These are phyloP conservation scores for Semnopithecus entellus DNA, from an alignment of 2,113 vertebrate genomes.

Conservation along the genomic window DNA sequence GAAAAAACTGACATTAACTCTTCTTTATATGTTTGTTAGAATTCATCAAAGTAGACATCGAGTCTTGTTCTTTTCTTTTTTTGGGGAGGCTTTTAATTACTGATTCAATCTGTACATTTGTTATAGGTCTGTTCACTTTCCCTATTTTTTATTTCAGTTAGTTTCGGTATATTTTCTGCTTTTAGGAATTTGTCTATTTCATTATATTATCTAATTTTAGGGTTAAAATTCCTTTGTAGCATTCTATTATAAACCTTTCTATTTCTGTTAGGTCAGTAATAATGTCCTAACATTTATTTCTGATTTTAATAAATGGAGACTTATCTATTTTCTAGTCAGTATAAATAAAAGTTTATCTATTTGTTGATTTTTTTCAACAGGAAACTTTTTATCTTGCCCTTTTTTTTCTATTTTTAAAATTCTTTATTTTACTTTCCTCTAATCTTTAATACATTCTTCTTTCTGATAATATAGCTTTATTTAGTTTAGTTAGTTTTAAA, in stretches of 20 bases:
- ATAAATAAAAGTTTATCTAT: background rate
- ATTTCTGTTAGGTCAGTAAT: background rate
- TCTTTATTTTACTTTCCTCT: background rate
- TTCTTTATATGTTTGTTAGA: background rate
- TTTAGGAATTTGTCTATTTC: background rate
- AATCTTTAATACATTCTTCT: background rate
- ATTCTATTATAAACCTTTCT: background rate
- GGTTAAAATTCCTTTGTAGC: too few species aligned
- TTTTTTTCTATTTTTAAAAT: background rate
- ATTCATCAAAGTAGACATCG: background rate
- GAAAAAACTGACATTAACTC: background rate
- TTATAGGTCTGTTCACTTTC: background rate
- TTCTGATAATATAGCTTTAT: background rate
- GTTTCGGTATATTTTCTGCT: background rate
- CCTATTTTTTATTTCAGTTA: background rate
- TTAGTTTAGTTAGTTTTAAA: background rate
- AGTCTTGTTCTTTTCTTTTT: background rate
- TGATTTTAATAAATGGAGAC: background rate
- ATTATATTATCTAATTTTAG: too few species aligned
- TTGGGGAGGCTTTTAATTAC: background rate
- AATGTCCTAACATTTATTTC: background rate
- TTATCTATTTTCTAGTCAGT: background rate
- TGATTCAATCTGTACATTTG: background rate
- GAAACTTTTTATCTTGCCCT: background rate
- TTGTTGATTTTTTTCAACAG: background rate